Evolutionary conservation across 2,888 invertebrate species (phyloP), one percentile per base, ranked within the genome.

Genomic region (Acleris cristana): DNA sequence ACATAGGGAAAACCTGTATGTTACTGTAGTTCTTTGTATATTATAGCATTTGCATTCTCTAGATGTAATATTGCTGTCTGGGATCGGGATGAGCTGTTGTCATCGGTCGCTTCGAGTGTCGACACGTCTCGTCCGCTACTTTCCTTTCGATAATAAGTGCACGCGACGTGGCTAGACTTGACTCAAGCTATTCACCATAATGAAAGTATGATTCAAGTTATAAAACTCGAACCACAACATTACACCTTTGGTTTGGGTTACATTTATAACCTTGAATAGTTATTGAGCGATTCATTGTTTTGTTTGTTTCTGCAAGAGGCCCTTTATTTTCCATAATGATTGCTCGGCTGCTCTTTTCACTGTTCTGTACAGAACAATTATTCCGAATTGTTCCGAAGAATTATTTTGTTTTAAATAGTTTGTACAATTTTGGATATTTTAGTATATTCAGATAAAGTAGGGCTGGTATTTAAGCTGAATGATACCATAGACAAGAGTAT

Each of bases 141-240:
- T 65, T 79, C 77, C 84, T 86, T 83, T 85, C 81, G 79, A 83
- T 86, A 85, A 82, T 82, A 80, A 79, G 80, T 80, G 81, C 79
- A 78, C 76, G 73, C 77, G 74, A 72, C 81, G 79, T 78, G 79
- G 56, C 62, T 58, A 19, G 21, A 59, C 58, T 68, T 59, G 74
- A 71, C 74, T 57, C 61, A 26, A 48, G 57, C 19, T 57, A 65
- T 68, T 63, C 55, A 55, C 63, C 52, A 14, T 44, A 26, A 52
- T 53, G 53, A 16, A 53, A 51, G 19, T 19, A 19, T 51, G 12
- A 21, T 18, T 40, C 7, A 51, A 51, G 12, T 21, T 51, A 21
- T 51, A 19, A 49, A 49, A 19, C 18, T 40, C 40, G 40, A 40
- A 40, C 40, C 40, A 40, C 40, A 40, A 40, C 3, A 26, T 26